phyloP scores from a whole-genome alignment of 2,113 vertebrate genomes.

The Arothron firmamentum region DNA sequence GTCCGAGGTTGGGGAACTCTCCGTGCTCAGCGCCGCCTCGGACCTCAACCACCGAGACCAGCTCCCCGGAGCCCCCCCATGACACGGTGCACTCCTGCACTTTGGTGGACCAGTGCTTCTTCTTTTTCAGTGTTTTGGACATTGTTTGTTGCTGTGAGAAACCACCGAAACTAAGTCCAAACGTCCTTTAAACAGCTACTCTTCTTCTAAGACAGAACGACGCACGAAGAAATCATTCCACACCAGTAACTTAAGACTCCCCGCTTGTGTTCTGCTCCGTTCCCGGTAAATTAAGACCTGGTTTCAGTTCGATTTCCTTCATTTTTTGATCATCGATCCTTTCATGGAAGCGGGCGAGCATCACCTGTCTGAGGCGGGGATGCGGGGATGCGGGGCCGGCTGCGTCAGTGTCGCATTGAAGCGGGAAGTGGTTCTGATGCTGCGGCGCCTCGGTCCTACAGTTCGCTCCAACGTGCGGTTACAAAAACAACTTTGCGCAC shows the following conservation, averaged over 20 bases:
- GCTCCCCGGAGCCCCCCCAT: constrained; percentile 77
- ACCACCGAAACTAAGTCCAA: constrained; percentile 27
- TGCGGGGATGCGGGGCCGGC: constrained; percentile 39
- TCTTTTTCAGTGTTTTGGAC: constrained; percentile 95
- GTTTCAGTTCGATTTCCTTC: constrained; percentile 4
- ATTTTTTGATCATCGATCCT: not conserved
- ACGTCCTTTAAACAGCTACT: constrained; percentile 30
- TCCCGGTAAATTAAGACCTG: not conserved
- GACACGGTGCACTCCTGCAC: constrained; percentile 89
- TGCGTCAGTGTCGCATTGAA: constrained; percentile 67
- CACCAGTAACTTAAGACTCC: constrained; percentile 34
- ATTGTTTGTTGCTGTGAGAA: constrained; percentile 66
- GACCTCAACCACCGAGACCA: constrained; percentile 77
- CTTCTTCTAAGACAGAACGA: constrained; percentile 43
- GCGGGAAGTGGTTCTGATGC: constrained; percentile 29
- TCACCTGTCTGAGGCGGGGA: constrained; percentile 45
- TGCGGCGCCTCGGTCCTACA: constrained; percentile 28
- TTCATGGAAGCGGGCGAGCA: constrained; percentile 33
- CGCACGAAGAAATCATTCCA: constrained; percentile 41
- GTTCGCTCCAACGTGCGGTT: constrained; percentile 20
- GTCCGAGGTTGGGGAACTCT: constrained; percentile 88
- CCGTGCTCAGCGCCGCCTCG: constrained; percentile 88
- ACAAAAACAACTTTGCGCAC: not conserved
- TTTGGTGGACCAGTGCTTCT: constrained; percentile 92
- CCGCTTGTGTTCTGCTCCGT: constrained; percentile 41